Evolutionary conservation across 2,113 vertebrate genomes (phyloP).

Genomic region (Pyrgilauda ruficollis): DNA sequence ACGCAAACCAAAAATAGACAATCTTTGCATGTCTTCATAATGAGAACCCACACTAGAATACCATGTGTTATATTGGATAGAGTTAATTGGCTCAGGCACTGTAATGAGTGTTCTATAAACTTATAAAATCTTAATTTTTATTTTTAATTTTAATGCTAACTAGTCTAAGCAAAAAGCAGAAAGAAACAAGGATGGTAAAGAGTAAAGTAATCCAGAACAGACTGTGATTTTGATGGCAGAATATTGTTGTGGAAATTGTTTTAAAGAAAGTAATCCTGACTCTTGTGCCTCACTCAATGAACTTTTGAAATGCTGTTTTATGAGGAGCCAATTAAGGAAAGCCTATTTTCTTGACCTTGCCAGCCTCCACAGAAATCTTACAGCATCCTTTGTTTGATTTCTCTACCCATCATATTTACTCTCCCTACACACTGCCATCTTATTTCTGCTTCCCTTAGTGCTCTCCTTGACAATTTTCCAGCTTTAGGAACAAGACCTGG

Average conservation of each 20-base stretch:
- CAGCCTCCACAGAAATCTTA: background rate
- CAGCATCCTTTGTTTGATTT: background rate
- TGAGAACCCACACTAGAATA: background rate
- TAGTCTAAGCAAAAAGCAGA: background rate
- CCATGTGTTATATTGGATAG: background rate
- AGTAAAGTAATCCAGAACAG: background rate
- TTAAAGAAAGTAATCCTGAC: background rate
- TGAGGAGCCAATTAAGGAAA: background rate
- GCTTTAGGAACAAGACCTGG: background rate
- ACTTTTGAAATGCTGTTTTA: background rate
- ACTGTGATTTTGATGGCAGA: background rate
- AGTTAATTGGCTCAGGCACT: background rate
- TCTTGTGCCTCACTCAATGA: background rate
- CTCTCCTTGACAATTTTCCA: background rate
- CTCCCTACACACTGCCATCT: background rate
- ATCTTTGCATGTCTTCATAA: background rate
- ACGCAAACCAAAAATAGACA: background rate
- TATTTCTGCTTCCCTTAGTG: background rate
- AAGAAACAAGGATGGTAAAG: background rate
- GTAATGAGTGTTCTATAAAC: background rate
- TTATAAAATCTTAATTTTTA: background rate
- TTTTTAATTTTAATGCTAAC: background rate
- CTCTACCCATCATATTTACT: background rate
- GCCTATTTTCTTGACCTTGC: background rate
- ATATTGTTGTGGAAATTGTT: background rate